These are phyloP conservation scores for Tauraco erythrolophus DNA, from an alignment of 2,113 vertebrate species.

Conservation along the genomic window DNA sequence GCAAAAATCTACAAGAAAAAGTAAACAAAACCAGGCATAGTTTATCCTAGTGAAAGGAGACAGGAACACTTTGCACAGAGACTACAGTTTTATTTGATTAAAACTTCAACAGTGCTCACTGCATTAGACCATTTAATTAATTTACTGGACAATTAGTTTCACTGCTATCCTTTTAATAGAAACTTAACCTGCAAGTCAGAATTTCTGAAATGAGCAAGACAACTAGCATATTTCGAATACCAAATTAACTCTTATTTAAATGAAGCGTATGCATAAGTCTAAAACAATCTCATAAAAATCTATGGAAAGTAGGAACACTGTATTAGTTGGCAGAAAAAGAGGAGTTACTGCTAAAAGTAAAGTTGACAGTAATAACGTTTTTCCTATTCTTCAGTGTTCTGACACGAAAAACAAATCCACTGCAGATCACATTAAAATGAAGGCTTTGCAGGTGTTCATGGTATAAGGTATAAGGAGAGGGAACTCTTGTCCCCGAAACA, in stretches of 20 bases:
- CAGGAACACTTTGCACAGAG: constrained; percentile 24
- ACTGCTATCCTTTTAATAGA: not conserved
- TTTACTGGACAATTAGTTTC: constrained; percentile 46
- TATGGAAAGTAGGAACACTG: not conserved
- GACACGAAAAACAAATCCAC: not conserved
- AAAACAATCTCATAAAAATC: not conserved
- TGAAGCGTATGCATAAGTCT: not conserved
- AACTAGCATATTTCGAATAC: not conserved
- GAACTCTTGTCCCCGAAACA: not conserved
- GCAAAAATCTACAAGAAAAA: not conserved
- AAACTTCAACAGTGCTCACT: not conserved
- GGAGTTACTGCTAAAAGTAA: not conserved
- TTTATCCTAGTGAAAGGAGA: not conserved
- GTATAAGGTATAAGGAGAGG: not conserved
- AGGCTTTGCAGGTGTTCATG: not conserved
- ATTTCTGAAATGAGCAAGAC: not conserved
- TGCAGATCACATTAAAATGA: not conserved
- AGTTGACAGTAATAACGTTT: not conserved
- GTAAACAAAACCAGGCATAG: not conserved
- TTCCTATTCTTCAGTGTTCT: not conserved
- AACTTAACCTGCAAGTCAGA: constrained; percentile 6
- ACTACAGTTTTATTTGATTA: constrained; percentile 46
- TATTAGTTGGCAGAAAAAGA: not conserved
- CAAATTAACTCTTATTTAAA: not conserved
- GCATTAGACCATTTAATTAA: constrained; percentile 35